Conservation (phyloP, 53 echinoderm and acorn worm genomes). For the Echinarachnius parma region DNA sequence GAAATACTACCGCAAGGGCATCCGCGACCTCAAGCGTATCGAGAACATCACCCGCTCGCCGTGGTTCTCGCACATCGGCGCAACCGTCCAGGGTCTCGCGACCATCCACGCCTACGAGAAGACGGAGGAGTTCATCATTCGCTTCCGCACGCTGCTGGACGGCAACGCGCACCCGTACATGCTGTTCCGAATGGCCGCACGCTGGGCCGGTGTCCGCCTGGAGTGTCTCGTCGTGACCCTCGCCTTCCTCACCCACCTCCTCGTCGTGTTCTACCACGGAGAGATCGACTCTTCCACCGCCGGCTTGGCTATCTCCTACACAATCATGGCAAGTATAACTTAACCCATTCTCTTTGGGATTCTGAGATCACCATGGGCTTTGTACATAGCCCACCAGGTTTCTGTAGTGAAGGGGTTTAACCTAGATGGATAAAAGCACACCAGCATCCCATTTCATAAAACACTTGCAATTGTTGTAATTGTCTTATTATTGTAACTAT, state of each 20-base stretch:
- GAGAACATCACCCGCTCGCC: conserved; percentile 93
- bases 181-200: conserved; percentile 77
- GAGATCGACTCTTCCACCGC: conserved; percentile 68
- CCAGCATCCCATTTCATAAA: too few species aligned
- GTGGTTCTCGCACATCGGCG: conserved; percentile 97
- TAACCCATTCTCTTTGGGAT: too few species aligned
- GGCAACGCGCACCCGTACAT: conserved; percentile 79
- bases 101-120: conserved; percentile 94
- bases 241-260: conserved; percentile 55
- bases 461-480: too few species aligned
- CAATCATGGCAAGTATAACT: conserved; percentile 84
- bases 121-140: conserved; percentile 70
- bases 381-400: too few species aligned
- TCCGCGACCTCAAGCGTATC: conserved; percentile 86
- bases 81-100: conserved; percentile 87
- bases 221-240: conserved; percentile 65
- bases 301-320: conserved; percentile 81
- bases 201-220: conserved; percentile 87
- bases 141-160: conserved; percentile 82
- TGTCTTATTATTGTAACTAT: too few species aligned
- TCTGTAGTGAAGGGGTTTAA: too few species aligned
- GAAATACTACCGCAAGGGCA: conserved; percentile 75
- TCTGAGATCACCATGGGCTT: too few species aligned
- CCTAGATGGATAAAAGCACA: too few species aligned
- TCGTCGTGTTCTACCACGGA: conserved; percentile 69